These are phyloP conservation scores for Beaufortia kweichowensis DNA, from an alignment of 2,113 vertebrate species.

Conservation along the genomic window DNA sequence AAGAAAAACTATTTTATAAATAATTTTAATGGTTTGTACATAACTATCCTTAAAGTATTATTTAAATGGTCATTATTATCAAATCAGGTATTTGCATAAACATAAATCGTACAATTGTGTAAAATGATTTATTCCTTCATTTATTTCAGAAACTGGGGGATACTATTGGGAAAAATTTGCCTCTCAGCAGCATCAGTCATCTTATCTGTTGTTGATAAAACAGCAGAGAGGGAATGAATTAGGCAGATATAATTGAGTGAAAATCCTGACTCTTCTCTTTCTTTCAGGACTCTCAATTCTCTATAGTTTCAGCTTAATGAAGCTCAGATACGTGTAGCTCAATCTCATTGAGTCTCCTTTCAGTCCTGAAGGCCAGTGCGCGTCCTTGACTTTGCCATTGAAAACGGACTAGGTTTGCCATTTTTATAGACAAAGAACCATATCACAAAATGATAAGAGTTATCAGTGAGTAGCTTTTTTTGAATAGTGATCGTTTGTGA, in stretches of 20 bases:
- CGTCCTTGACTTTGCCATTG: constrained; percentile 26
- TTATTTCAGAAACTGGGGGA: constrained; percentile 11
- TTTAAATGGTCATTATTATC: neutral
- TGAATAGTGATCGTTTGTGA: neutral
- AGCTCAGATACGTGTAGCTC: constrained; percentile 44
- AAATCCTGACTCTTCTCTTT: constrained; percentile 74
- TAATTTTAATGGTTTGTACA: neutral
- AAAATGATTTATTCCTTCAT: neutral
- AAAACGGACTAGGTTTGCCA: constrained; percentile 16
- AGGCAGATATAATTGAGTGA: constrained; percentile 66
- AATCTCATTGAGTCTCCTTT: constrained; percentile 40
- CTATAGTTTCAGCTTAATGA: constrained; percentile 54
- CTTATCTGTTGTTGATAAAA: constrained; percentile 67
- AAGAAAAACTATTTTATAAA: neutral
- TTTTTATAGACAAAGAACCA: constrained; percentile 28
- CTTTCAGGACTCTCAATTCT: constrained; percentile 37
- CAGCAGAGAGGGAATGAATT: constrained; percentile 56
- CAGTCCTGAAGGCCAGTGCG: constrained; percentile 35
- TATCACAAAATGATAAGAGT: constrained; percentile 18
- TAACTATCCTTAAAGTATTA: neutral
- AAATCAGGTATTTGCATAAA: neutral
- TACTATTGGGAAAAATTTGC: constrained; percentile 13
- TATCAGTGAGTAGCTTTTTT: neutral
- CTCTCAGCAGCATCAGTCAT: constrained; percentile 49
- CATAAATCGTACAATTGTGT: neutral